Evolutionary conservation across 1,140 invertebrate species (phyloP).

Genomic region (Dufourea novaeangliae): DNA sequence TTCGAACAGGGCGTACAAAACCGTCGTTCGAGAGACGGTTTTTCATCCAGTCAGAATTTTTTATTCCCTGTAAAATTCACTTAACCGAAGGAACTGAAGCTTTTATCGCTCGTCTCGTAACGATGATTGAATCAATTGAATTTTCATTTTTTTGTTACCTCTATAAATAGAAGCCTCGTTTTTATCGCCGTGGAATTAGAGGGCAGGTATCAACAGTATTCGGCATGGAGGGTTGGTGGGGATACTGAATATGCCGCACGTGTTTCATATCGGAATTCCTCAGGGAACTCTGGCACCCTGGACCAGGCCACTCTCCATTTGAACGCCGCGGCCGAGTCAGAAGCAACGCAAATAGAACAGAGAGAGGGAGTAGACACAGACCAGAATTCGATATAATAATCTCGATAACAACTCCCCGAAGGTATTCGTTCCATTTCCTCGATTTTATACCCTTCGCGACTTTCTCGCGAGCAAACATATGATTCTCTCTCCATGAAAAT

Average conservation of each 20-base stretch:
- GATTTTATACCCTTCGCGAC: background rate
- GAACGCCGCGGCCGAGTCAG: conserved; percentile 1
- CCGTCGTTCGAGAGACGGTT: no score
- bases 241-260: conserved; percentile 19
- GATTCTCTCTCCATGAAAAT: no score
- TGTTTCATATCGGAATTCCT: conserved; percentile 64
- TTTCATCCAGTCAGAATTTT: no score
- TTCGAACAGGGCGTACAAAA: no score
- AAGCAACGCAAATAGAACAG: conserved; percentile 27
- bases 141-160: no score
- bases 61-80: no score
- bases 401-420: conserved; percentile 34
- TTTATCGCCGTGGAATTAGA: background rate
- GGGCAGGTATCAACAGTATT: background rate
- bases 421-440: conserved; percentile 34
- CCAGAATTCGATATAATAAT: conserved; percentile 40
- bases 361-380: background rate
- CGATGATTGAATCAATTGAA: no score
- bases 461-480: background rate
- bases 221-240: background rate
- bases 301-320: background rate
- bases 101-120: no score
- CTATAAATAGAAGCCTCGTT: background rate
- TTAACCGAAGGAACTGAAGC: no score
- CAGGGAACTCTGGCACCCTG: conserved; percentile 57